Conservation (phyloP, 2,797 vertebrate genomes). For the Anabacerthia variegaticeps region DNA sequence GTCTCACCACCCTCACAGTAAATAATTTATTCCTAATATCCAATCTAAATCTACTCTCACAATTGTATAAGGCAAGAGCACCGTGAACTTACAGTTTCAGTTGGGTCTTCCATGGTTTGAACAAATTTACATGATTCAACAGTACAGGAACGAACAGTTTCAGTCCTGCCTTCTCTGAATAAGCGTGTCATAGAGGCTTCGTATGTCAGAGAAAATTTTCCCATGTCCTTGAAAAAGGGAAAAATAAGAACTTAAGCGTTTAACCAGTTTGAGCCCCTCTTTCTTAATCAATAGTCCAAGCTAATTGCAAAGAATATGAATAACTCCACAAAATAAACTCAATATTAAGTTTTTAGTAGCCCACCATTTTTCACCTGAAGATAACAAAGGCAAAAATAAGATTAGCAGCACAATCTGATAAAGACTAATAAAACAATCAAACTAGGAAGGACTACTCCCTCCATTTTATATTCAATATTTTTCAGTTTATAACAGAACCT, state of each 20-base stretch:
- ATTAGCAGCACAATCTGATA: not conserved
- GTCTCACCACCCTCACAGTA: not conserved
- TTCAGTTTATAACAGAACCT: not conserved
- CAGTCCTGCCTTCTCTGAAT: slow-evolving; percentile 94
- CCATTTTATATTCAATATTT: not conserved
- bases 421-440: not conserved
- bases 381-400: not conserved
- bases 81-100: slow-evolving; percentile 77
- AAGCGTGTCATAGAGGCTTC: slow-evolving; percentile 97
- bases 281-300: not conserved
- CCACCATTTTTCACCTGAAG: not conserved
- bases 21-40: not conserved
- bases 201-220: slow-evolving; percentile 94
- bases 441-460: not conserved
- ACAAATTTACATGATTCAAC: slow-evolving; percentile 87
- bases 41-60: not conserved
- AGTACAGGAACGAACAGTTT: slow-evolving; percentile 95
- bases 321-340: not conserved
- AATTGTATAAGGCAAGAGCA: fast-evolving
- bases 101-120: slow-evolving; percentile 83
- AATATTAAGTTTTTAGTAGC: not conserved
- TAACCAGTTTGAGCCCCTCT: not conserved
- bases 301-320: not conserved
- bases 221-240: slow-evolving; percentile 83
- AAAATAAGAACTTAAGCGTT: not conserved